phyloP scores from a whole-genome alignment of 2,797 vertebrate genomes.

The Emydoidea blandingii region DNA sequence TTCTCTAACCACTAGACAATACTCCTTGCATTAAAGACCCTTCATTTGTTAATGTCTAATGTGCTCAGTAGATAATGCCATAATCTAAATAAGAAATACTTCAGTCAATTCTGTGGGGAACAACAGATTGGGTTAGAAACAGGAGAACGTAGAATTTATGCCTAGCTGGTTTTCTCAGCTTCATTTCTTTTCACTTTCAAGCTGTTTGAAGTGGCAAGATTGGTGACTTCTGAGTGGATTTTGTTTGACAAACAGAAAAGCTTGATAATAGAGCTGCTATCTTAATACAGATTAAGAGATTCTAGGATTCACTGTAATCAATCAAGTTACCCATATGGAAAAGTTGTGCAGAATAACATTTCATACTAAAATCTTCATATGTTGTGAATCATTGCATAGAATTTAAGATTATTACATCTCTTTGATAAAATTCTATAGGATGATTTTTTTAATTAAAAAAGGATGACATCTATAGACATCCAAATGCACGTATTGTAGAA shows the following conservation, averaged over 20 bases:
- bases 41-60: neutral
- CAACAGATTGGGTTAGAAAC: neutral
- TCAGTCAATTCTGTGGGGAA: neutral
- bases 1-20: neutral
- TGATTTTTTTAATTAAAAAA: neutral
- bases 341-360: neutral
- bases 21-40: neutral
- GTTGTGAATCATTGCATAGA: accelerated
- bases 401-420: neutral
- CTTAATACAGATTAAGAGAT: neutral
- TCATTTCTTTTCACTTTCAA: neutral
- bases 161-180: neutral
- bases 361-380: neutral
- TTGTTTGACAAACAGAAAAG: neutral
- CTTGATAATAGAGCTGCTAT: neutral
- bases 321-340: neutral
- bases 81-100: neutral
- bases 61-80: neutral
- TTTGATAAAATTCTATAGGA: neutral
- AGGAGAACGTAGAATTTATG: neutral
- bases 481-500: neutral
- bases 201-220: neutral
- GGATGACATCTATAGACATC: neutral
- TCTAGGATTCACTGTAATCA: neutral
- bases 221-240: neutral